Conservation (phyloP, 2,797 vertebrate genomes). For the Lepilemur septentrionalis region DNA sequence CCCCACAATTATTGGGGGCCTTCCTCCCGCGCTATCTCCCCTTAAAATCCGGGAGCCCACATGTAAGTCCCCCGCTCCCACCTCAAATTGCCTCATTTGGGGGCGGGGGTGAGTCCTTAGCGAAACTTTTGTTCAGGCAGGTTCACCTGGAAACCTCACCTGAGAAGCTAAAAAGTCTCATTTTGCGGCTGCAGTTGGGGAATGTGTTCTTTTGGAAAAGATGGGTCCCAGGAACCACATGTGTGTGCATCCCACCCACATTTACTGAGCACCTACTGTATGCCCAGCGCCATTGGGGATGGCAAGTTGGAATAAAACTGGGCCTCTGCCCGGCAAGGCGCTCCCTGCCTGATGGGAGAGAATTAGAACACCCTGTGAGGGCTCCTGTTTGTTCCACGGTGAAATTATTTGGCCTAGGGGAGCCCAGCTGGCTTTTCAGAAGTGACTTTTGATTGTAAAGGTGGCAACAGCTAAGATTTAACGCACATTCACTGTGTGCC, state of each 20-base stretch:
- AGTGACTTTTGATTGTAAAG: neutral
- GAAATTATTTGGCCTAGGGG: neutral
- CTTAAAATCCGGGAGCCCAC: neutral
- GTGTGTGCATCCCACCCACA: neutral
- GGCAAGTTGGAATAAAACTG: neutral
- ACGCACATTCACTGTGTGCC: neutral
- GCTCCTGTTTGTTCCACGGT: neutral
- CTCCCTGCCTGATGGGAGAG: neutral
- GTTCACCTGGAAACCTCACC: neutral
- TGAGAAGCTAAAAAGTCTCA: neutral
- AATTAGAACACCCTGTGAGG: neutral
- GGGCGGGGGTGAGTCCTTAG: neutral
- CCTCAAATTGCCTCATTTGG: neutral
- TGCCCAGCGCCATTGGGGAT: neutral
- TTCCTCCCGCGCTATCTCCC: conserved; percentile 37
- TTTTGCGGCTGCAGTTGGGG: neutral
- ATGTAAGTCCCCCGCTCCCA: neutral
- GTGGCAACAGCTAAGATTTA: neutral
- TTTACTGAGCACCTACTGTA: neutral
- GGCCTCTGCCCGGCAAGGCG: neutral
- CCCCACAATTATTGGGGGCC: conserved; percentile 53
- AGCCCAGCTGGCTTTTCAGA: neutral
- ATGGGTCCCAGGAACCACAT: no score
- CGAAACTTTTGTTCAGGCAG: neutral
- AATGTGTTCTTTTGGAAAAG: neutral